Percentiles rank a stretch among this genome's conserved stretches.
Evolutionary conservation across 2,888 invertebrate genomes (phyloP).

Genomic region (Monopis laevigella): DNA sequence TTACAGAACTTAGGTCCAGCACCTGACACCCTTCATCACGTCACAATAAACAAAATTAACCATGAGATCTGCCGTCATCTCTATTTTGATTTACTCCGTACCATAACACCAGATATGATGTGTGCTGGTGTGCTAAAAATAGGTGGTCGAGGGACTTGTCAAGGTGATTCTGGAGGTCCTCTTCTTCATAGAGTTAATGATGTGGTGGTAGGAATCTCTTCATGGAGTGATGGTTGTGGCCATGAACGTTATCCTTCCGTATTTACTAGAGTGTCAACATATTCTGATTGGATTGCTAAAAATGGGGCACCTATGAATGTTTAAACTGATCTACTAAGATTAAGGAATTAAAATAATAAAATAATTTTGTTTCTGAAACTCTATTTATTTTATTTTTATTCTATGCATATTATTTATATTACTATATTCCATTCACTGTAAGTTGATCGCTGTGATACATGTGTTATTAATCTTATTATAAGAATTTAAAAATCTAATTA

Average conservation of each 20-base stretch:
- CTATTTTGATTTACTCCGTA: slow-evolving; percentile 31
- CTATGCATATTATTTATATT: no score
- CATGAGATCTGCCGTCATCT: slow-evolving; percentile 32
- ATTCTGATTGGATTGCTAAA: slow-evolving; percentile 18
- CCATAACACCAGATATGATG: slow-evolving; percentile 37
- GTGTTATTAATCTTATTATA: no score
- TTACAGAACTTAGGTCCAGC: slow-evolving; percentile 17
- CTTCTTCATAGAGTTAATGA: slow-evolving; percentile 30
- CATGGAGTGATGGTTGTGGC: slow-evolving; percentile 47
- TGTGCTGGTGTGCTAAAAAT: slow-evolving; percentile 41
- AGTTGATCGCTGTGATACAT: no score
- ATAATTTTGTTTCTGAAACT: no score
- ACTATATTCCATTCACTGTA: no score
- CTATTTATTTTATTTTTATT: no score
- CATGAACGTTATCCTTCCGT: slow-evolving; percentile 43
- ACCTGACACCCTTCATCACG: slow-evolving; percentile 21
- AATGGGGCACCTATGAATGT: no score
- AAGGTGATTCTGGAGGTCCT: slow-evolving; percentile 41
- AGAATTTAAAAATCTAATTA: no score
- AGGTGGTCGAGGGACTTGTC: slow-evolving; percentile 24
- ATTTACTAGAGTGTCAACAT: slow-evolving; percentile 34
- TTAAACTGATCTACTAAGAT: no score
- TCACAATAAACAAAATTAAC: slow-evolving; percentile 31
- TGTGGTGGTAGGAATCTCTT: slow-evolving; percentile 41
- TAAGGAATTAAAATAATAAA: no score